Evolutionary conservation across 2,797 vertebrate genomes (phyloP), one percentile per base, ranked within the genome.

Genomic region (Tapera naevia): DNA sequence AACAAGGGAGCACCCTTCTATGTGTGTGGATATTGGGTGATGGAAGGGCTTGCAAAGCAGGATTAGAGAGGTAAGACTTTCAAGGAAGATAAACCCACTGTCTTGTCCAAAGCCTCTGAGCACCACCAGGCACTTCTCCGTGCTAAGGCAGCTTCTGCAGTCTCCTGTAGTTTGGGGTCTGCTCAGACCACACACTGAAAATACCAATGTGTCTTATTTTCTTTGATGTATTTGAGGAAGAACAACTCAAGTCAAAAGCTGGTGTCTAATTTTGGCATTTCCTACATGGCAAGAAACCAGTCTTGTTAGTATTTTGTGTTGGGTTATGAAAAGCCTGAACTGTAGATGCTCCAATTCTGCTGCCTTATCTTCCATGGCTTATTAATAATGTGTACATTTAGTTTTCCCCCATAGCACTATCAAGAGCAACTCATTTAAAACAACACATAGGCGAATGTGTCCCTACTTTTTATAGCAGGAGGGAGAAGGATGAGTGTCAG

Each of bases 401-500:
- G 25, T 74, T 93, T 89, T 87, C 75, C 65, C 89, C 75, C 50
- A 24, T 50, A 58, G 46, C 39, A 37, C 17, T 51, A 46, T 23
- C 56, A 61, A 64, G 39, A 95, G 54, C 64, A 73, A 35, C 60
- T 95, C 3, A 0, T 79, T 94, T 80, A 25, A 67, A 95, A 82
- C 73, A 91, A 64, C 71, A 32, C 17, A 9, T 65, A 74, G 80
- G 78, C 51, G 91, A 91, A 74, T 4, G 12, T 9, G 37, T 30
- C 46, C 45, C 70, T 69, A 33, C 70, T 80, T 92, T 89, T 93
- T 95, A 74, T 80, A 93, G 87, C 75, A 87, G 51, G 61, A 84
- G 57, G 60, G 86, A 94, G 91, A 89, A 91, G 56, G 88, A 89
- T 92, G 83, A 93, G 90, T 74, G 92, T 87, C 93, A 80, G 58